Base-by-base conservation (phyloP, 2,888 invertebrate genomes). In the Cheilosia pagana region DNA sequence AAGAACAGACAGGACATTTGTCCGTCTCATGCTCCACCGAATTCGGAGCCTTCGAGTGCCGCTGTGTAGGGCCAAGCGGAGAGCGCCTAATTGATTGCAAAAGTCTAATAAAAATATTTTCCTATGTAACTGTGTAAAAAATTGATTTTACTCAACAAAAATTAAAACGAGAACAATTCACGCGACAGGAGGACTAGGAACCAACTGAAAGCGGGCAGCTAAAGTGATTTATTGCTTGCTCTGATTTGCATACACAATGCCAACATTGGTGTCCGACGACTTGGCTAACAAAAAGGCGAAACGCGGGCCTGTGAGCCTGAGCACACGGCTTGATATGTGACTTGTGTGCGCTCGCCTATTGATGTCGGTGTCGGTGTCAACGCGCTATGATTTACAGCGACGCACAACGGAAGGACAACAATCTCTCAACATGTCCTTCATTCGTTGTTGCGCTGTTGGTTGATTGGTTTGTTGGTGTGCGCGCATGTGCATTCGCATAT, bases 341-440 rank as follows among this genome's bases (percentile, higher is more conserved):
- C 74, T 43, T 52, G 45, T 67, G 35, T 35, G 60, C 31, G 60
- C 31, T 76, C 62, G 62, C 68, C 52, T 81, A 81, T 81, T 75
- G 81, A 81, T 81, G 75, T 70, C 57, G 75, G 50, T 70, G 76
- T 81, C 81, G 81, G 50, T 70, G 81, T 81, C 81, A 81, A 70
- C 81, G 76, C 75, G 63, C 63, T 81, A 70, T 76, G 81, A 81
- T 75, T 81, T 81, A 81, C 68, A 41, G 43, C 75, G 45, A 68
- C 52, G 57, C 81, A 39, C 50, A 75, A 63, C 55, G 81, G 75
- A 81, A 81, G 75, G 74, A 81, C 81, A 81, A 68, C 71, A 71
- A 77, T 77, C 65, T 76, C 14, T 43, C 31, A 74, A 71, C 59
- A 50, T 71, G 81, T 77, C 77, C 77, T 82, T 82, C 81, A 77